Conservation (phyloP, 2,888 invertebrate species). For the Chymomyza caudatula region DNA sequence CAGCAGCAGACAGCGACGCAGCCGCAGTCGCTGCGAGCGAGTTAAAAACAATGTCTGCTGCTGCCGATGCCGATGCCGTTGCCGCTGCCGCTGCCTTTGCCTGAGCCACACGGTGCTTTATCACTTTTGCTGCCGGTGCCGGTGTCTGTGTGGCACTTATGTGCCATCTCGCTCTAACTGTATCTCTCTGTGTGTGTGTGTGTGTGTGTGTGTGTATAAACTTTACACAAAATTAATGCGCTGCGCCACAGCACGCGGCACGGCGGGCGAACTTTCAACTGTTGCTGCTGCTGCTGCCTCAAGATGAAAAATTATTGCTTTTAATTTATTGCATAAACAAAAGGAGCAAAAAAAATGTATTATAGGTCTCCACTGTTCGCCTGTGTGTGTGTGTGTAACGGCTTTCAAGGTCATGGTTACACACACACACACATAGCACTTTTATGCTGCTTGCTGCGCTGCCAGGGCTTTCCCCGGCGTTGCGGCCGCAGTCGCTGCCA, state of each 20-base stretch:
- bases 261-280: slow-evolving; percentile 70
- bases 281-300: slow-evolving; percentile 63
- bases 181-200: slow-evolving; percentile 22
- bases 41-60: slow-evolving; percentile 67
- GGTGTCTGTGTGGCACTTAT: not conserved
- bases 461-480: slow-evolving; percentile 67
- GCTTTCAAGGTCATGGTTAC: slow-evolving; percentile 67
- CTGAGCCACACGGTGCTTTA: slow-evolving; percentile 59
- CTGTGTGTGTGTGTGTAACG: slow-evolving; percentile 43
- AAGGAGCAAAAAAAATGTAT: slow-evolving; percentile 34
- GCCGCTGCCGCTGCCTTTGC: slow-evolving; percentile 55
- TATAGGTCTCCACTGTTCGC: slow-evolving; percentile 7
- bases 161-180: slow-evolving; percentile 14
- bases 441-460: slow-evolving; percentile 41
- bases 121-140: slow-evolving; percentile 51
- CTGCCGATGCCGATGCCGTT: slow-evolving; percentile 22
- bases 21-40: slow-evolving; percentile 45
- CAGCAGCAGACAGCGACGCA: slow-evolving; percentile 41
- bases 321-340: slow-evolving; percentile 76
- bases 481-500: slow-evolving; percentile 28
- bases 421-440: slow-evolving; percentile 4
- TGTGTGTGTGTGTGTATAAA: slow-evolving; percentile 50
- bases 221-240: slow-evolving; percentile 70
- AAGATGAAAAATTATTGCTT: slow-evolving; percentile 77
- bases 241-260: slow-evolving; percentile 51